These are phyloP conservation scores for Hipposideros larvatus DNA, from an alignment of 2,797 vertebrate species.

Conservation along the genomic window DNA sequence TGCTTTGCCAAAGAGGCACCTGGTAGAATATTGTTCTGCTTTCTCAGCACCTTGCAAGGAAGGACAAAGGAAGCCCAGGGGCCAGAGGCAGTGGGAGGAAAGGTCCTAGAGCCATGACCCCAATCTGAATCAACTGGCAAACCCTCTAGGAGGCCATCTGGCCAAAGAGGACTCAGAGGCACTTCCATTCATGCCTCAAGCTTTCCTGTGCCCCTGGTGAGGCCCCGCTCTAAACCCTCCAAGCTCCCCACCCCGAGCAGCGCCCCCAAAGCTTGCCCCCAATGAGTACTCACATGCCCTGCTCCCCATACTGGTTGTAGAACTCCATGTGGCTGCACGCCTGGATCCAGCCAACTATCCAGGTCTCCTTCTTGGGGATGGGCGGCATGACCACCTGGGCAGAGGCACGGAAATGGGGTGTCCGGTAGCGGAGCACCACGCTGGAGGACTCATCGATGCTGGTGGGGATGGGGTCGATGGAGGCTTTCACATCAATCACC, in stretches of 20 bases:
- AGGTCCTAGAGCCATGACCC: neutral
- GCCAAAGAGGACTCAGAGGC: neutral
- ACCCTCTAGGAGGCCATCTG: neutral
- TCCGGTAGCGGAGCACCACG: slow-evolving; percentile 98
- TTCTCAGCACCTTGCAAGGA: neutral
- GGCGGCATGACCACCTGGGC: slow-evolving; percentile 96
- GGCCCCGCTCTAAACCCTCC: neutral
- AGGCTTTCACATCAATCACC: slow-evolving; percentile 95
- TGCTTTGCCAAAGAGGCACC: neutral
- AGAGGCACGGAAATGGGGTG: slow-evolving; percentile 96
- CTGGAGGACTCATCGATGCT: slow-evolving; percentile 98
- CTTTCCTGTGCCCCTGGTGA: slow-evolving; percentile 44
- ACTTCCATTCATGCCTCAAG: neutral
- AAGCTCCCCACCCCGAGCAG: neutral
- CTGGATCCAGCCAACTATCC: slow-evolving; percentile 99
- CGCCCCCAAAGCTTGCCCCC: rapidly evolving
- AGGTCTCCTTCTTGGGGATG: slow-evolving; percentile 95
- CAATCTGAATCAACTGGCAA: neutral
- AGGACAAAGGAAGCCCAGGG: neutral
- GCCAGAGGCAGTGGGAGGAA: neutral
- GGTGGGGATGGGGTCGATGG: slow-evolving; percentile 96
- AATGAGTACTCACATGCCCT: slow-evolving; percentile 95
- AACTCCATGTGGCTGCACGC: slow-evolving; percentile 99
- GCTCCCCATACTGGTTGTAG: slow-evolving; percentile 96
- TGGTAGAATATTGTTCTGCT: neutral